Evolutionary conservation across 2,113 vertebrate genomes (phyloP).

Genomic region (Fulica atra): DNA sequence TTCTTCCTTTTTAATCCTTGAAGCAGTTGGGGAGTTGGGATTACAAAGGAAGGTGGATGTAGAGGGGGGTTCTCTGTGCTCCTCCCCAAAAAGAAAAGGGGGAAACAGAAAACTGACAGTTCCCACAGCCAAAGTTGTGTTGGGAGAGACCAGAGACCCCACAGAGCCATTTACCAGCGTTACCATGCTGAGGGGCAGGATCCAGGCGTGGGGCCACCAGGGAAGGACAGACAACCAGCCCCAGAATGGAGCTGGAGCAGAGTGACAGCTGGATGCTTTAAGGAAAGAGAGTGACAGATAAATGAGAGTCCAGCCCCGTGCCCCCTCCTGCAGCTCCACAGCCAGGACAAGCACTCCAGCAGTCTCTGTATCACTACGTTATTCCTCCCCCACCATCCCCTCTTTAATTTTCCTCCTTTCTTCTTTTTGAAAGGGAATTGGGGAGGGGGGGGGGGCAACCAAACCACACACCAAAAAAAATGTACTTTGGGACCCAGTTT

Average conservation of each 20-base stretch:
- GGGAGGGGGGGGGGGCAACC: not conserved
- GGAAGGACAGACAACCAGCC: not conserved
- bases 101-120: no score
- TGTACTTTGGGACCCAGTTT: not conserved
- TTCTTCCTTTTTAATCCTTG: not conserved
- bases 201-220: not conserved
- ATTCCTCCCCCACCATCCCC: no score
- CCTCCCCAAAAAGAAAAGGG: no score
- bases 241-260: not conserved
- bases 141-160: no score
- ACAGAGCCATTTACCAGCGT: not conserved
- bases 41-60: no score
- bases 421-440: not conserved
- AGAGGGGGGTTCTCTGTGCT: no score
- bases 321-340: not conserved
- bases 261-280: not conserved
- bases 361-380: not conserved
- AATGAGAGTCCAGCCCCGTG: fast-evolving
- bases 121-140: no score
- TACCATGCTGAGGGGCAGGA: not conserved
- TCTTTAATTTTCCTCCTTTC: not conserved
- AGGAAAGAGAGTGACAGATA: not conserved
- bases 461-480: not conserved
- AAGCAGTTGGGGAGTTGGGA: slow-evolving; percentile 35
- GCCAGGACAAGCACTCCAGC: slow-evolving; percentile 16